phyloP scores from a whole-genome alignment of 2,888 invertebrate species.

The Mayetiola destructor region DNA sequence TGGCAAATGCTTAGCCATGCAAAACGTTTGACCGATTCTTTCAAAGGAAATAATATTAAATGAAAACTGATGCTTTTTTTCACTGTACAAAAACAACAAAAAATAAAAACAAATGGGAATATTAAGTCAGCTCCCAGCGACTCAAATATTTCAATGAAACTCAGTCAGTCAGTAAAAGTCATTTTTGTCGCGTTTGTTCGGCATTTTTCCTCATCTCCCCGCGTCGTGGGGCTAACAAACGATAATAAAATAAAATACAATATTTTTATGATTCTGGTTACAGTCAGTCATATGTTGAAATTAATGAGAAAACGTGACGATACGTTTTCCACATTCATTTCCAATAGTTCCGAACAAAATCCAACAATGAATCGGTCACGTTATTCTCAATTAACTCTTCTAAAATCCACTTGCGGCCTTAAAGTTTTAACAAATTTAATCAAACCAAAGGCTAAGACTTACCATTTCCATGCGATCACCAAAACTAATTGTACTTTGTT shows the following conservation, averaged over 20 bases:
- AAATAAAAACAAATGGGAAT: too few relatives aligned
- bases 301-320: too few relatives aligned
- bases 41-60: constrained; percentile 2
- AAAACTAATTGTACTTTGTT: background rate
- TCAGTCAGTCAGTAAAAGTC: too few relatives aligned
- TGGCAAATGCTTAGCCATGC: background rate
- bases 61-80: too few relatives aligned
- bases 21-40: background rate
- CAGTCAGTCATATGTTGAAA: background rate
- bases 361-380: background rate
- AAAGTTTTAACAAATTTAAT: background rate
- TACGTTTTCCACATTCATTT: too few relatives aligned
- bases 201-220: background rate
- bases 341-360: background rate
- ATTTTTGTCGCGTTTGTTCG: background rate
- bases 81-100: too few relatives aligned
- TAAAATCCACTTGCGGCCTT: background rate
- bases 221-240: background rate
- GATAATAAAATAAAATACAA: background rate
- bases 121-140: too few relatives aligned
- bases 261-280: background rate
- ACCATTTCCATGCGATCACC: background rate
- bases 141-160: too few relatives aligned
- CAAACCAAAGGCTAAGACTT: background rate
- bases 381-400: background rate